Base-by-base conservation (phyloP, 2,888 invertebrate species). In the Metallyticus violacea region DNA sequence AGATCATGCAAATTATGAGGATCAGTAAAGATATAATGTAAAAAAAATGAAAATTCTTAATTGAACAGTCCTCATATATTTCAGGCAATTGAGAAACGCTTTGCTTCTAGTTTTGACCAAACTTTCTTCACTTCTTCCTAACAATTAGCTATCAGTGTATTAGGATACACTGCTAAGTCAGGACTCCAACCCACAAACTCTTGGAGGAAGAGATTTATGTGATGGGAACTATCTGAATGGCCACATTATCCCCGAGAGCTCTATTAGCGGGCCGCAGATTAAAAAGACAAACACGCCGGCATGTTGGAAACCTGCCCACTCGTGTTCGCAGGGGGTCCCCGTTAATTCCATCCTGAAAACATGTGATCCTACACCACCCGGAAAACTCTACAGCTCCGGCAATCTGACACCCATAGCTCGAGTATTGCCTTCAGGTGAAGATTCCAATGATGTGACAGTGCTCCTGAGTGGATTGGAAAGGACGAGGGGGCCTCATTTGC, bases 301-400 rank as follows among this genome's bases (percentile, higher is more conserved):
- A 83, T 87, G 86, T 82, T 88, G 88, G 88, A 85, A 79, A 22
- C 30, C 9, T 83, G 88, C 88, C 88, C 88, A 87, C 26, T 7
- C 30, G 6, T 78, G 84, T 88, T 87, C 87, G 88, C 88, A 87
- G 88, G 87, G 88, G 88, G 88, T 87, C 87, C 28, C 27, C 79
- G 40, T 86, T 77, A 26, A 15, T 40, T 26, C 87, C 77, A 76
- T 79, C 79, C 26, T 26, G 85, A 85, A 87, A 86, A 87, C 87
- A 86, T 87, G 15, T 77, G 22, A 79, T 30, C 28, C 62, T n/a
- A 26, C 77, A 62, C 62, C 28, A n/a, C 9, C 26, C 26, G 25
- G 26, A 9, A 40, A 62, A n/a, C 26, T 6, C 26, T 26, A 82
- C 22, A 82, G 9, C 22, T 76, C 76, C 22, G 9, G 4, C 22